Percentiles rank a stretch among this genome's conserved stretches.
Evolutionary conservation across 2,888 invertebrate species (phyloP).

Genomic region (Drosophila koepferae): DNA sequence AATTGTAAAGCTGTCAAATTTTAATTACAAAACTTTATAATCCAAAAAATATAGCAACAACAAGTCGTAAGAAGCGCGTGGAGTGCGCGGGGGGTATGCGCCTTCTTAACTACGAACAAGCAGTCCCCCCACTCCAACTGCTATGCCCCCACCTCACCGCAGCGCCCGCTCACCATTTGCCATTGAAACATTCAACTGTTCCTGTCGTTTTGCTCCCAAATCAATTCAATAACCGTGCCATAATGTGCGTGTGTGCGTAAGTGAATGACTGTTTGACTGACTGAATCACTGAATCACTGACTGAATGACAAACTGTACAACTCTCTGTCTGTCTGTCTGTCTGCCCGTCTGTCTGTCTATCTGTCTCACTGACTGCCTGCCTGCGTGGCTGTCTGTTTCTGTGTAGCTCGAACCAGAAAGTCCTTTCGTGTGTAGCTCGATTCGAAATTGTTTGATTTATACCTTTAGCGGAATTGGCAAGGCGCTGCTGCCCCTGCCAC

Average conservation of each 20-base stretch:
- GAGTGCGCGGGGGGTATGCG: background rate
- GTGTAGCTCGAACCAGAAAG: slow-evolving; percentile 52
- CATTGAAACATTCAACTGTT: slow-evolving; percentile 27
- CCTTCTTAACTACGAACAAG: slow-evolving; percentile 8
- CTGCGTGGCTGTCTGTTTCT: slow-evolving; percentile 27
- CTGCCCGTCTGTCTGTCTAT: slow-evolving; percentile 18
- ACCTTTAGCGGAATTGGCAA: slow-evolving; percentile 76
- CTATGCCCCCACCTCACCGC: background rate
- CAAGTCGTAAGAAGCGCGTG: slow-evolving; percentile 25
- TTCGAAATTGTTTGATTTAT: slow-evolving; percentile 77
- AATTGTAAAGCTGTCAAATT: slow-evolving; percentile 80
- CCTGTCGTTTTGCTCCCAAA: slow-evolving; percentile 57
- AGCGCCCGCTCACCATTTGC: background rate
- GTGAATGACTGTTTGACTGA: slow-evolving; percentile 59
- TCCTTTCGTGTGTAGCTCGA: slow-evolving; percentile 40
- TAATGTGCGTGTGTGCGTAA: slow-evolving; percentile 77
- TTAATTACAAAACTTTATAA: slow-evolving; percentile 80
- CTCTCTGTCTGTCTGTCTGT: slow-evolving; percentile 30
- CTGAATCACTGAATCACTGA: slow-evolving; percentile 56
- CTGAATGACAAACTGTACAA: slow-evolving; percentile 45
- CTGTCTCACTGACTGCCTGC: slow-evolving; percentile 18
- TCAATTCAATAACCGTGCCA: slow-evolving; percentile 73
- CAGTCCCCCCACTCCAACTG: background rate
- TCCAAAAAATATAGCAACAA: slow-evolving; percentile 78
- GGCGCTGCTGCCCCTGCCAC: slow-evolving; percentile 13